Evolutionary conservation across 2,797 vertebrate genomes (phyloP).

Genomic region (Holocentrus rufus): DNA sequence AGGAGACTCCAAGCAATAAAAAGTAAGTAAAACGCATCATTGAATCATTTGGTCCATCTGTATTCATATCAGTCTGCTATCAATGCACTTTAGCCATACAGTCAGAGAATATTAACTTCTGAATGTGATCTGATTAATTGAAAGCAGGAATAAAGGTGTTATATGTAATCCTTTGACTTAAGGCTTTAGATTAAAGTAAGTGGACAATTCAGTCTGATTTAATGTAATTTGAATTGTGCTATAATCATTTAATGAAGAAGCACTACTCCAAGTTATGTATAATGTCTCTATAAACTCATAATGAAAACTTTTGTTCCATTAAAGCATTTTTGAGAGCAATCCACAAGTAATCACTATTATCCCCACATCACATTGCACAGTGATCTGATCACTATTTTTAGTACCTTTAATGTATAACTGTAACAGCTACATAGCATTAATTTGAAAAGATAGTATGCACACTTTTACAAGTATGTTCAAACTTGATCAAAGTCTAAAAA

Average conservation of each 20-base stretch:
- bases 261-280: background rate
- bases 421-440: background rate
- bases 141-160: background rate
- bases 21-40: conserved; percentile 58
- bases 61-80: background rate
- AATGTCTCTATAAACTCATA: too few species aligned
- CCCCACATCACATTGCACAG: too few species aligned
- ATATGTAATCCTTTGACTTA: background rate
- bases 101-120: background rate
- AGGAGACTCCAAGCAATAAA: conserved; percentile 13
- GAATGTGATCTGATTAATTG: background rate
- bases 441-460: background rate
- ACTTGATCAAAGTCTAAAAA: background rate
- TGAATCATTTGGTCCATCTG: background rate
- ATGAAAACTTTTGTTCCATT: too few species aligned
- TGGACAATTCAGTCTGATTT: background rate
- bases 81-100: background rate
- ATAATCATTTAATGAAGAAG: background rate
- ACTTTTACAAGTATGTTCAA: background rate
- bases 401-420: background rate
- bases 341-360: too few species aligned
- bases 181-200: background rate
- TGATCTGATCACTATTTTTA: background rate
- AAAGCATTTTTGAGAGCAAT: too few species aligned
- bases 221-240: background rate